Percentiles rank a stretch among this genome's conserved stretches.
These are phyloP conservation scores for Osmoderma eremita DNA, from an alignment of 2,888 invertebrate genomes.

Conservation along the genomic window DNA sequence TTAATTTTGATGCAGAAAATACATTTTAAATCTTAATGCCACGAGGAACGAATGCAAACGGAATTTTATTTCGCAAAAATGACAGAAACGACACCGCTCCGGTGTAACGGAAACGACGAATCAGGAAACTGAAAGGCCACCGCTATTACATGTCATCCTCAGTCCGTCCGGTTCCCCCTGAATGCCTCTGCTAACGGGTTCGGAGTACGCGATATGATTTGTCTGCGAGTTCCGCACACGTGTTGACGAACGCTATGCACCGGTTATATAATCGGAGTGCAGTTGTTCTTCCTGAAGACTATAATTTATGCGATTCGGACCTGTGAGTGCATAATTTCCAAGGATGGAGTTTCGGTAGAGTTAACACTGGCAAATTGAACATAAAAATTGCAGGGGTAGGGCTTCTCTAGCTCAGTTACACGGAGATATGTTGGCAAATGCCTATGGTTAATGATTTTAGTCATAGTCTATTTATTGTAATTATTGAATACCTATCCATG, in stretches of 20 bases:
- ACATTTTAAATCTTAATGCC: neutral
- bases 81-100: slow-evolving; percentile 6
- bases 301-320: slow-evolving; percentile 40
- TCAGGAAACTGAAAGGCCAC: slow-evolving; percentile 30
- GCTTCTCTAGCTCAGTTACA: no score
- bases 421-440: no score
- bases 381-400: no score
- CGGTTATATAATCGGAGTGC: slow-evolving; percentile 26
- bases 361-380: slow-evolving; percentile 34
- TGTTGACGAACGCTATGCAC: slow-evolving; percentile 38
- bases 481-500: no score
- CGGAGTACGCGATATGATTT: slow-evolving; percentile 36
- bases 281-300: slow-evolving; percentile 29
- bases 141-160: slow-evolving; percentile 32
- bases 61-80: slow-evolving; percentile 3
- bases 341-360: slow-evolving; percentile 32
- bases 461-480: no score
- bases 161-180: slow-evolving; percentile 21
- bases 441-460: no score
- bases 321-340: slow-evolving; percentile 31
- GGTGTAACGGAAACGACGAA: slow-evolving; percentile 21
- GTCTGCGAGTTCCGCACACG: slow-evolving; percentile 39
- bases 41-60: slow-evolving; percentile 5
- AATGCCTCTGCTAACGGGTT: slow-evolving; percentile 19
- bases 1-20: neutral